Conservation (phyloP, 2,888 invertebrate genomes). For the Petrophora chlorosata region DNA sequence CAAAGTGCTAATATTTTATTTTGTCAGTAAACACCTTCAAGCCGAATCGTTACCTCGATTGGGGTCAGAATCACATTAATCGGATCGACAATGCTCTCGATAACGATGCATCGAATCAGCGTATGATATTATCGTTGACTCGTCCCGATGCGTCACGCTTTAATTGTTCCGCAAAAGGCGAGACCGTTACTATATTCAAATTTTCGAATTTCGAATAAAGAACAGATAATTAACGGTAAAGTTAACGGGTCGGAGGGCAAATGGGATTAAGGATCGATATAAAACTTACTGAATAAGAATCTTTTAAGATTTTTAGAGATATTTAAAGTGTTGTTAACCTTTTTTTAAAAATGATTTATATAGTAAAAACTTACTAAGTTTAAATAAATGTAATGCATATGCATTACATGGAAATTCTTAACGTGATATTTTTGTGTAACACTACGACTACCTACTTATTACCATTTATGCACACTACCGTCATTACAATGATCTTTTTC, state of each 20-base stretch:
- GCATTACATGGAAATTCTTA: too few relatives aligned
- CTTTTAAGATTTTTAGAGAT: conserved; percentile 26
- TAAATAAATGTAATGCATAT: too few relatives aligned
- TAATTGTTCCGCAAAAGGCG: conserved; percentile 69
- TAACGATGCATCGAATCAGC: conserved; percentile 52
- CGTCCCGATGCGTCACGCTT: conserved; percentile 69
- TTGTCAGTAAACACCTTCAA: conserved; percentile 21
- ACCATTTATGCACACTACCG: too few relatives aligned
- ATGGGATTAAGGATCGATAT: conserved; percentile 45
- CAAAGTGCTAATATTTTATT: conserved; percentile 15
- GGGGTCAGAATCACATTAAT: conserved; percentile 27
- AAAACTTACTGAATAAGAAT: too few relatives aligned
- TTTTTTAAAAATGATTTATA: too few relatives aligned
- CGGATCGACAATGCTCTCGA: conserved; percentile 20
- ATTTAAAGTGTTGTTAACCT: conserved; percentile 25
- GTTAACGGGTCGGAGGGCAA: conserved; percentile 74
- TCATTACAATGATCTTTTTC: too few relatives aligned
- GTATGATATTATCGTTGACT: conserved; percentile 43
- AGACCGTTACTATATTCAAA: conserved; percentile 70
- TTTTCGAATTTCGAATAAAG: conserved; percentile 52
- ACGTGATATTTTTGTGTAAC: too few relatives aligned
- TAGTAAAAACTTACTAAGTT: too few relatives aligned
- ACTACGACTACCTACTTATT: too few relatives aligned
- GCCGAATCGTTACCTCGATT: conserved; percentile 17
- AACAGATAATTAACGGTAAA: conserved; percentile 77